phyloP scores from a whole-genome alignment of 1,140 invertebrate genomes.

The Aphaenogaster ashmeadi region DNA sequence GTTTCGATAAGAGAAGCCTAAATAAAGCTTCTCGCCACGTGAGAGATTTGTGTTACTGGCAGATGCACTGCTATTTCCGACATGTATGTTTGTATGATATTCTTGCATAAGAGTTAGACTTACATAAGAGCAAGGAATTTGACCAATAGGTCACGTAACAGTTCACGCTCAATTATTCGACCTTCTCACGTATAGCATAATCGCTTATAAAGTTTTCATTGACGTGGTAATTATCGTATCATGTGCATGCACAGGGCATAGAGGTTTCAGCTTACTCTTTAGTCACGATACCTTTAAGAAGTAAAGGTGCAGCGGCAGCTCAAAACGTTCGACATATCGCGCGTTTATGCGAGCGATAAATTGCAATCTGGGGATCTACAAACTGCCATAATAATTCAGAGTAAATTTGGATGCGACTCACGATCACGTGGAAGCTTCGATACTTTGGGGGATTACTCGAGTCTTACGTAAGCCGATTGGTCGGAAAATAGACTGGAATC shows the following conservation, averaged over 20 bases:
- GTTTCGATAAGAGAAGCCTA: not conserved
- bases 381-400: conserved; percentile 28
- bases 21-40: not conserved
- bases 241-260: not conserved
- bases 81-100: not conserved
- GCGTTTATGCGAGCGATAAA: not conserved
- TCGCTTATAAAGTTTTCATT: not conserved
- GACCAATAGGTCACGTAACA: not conserved
- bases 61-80: conserved; percentile 9
- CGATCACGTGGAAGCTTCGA: not conserved
- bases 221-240: not conserved
- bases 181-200: not conserved
- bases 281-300: not conserved
- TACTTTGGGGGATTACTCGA: conserved; percentile 13
- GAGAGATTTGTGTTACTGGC: conserved; percentile 7
- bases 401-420: conserved; percentile 23
- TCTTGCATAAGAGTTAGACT: conserved; percentile 1
- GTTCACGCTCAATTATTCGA: not conserved
- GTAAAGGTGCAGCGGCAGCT: not conserved
- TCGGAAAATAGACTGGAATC: conserved; percentile 41
- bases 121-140: not conserved
- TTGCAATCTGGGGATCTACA: not conserved
- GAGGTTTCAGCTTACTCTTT: not conserved
- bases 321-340: not conserved
- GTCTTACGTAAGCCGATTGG: conserved; percentile 39